Percentiles rank a stretch among this genome's conserved stretches.
Conservation (phyloP, 2,888 invertebrate genomes). For the Ellobium chinense region DNA sequence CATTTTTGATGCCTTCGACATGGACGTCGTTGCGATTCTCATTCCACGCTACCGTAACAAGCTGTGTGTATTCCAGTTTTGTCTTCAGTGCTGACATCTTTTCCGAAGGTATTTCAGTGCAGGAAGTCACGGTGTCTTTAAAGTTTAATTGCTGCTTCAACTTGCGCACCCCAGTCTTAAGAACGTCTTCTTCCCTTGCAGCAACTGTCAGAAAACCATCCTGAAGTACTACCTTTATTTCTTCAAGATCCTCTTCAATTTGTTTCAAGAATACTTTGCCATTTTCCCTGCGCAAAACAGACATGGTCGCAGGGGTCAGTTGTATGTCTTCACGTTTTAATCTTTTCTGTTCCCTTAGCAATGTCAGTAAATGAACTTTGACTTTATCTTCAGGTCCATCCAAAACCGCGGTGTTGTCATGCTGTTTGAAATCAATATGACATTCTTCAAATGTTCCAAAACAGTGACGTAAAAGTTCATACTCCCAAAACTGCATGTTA, state of each 20-base stretch:
- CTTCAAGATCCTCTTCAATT: neutral
- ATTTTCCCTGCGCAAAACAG: neutral
- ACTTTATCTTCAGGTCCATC: neutral
- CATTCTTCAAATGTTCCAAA: constrained; percentile 10
- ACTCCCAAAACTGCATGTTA: neutral
- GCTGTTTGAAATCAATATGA: neutral
- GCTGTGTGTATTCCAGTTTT: neutral
- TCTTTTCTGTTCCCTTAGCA: constrained; percentile 8
- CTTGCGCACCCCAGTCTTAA: neutral
- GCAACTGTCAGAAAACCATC: neutral
- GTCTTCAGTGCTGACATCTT: neutral
- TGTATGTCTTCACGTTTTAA: neutral
- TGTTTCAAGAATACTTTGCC: neutral
- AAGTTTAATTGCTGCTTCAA: neutral
- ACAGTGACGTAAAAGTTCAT: constrained; percentile 3
- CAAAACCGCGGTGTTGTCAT: neutral
- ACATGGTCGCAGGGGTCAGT: neutral
- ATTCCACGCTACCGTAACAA: constrained; percentile 8
- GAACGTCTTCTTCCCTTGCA: neutral
- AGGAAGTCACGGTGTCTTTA: constrained; percentile 6
- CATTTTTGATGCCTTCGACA: constrained; percentile 29
- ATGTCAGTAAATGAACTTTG: neutral
- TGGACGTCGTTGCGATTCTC: neutral
- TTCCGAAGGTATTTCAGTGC: neutral
- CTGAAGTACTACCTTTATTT: neutral